Base-by-base conservation (phyloP, 1,140 invertebrate genomes). In the Lethrus apterus region DNA sequence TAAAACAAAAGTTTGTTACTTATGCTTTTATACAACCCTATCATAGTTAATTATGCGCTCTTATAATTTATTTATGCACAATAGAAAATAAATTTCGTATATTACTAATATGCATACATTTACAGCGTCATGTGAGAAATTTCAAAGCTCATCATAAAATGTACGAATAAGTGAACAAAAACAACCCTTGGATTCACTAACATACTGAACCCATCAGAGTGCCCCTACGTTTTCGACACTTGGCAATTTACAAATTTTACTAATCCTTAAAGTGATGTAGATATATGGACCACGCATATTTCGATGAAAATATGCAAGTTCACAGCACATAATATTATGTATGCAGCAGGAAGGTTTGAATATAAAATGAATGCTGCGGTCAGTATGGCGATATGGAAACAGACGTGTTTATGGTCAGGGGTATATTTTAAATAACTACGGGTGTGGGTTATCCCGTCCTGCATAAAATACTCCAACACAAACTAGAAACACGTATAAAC, bases 231-330 rank as follows among this genome's bases (percentile, higher is more conserved):
- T 21, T 40, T 40, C 14, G 17, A 13, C 34, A 40, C 36, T 21
- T 40, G 9, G 19, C 24, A 40, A 40, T 40, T 40, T 40, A 40
- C 36, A 40, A 40, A 40, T 40, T 40, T 40, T 40, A 40, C 24
- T 18, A 40, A 21, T 21, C 36, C 24, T 40, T 20, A 5, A 5
- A 21, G 24, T 21, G 36, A 15, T 24, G 15, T 40, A 19, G 18
- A 40, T 40, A 18, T n/a, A 11, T 15, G 36, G 4, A 40, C 20
- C 24, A 40, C 36, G 36, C 21, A n/a, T n/a, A 40, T 40, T 40
- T 40, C 36, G 34, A 18, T 21, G 18, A 40, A 40, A 21, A 21
- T 40, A 21, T 40, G 36, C 36, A 40, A 36, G 34, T 36, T 36
- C 15, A 36, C 14, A 20, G 18, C n/a, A n/a, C n/a, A n/a, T n/a